Conservation (phyloP, 2,797 vertebrate genomes). For the Potorous gilbertii region DNA sequence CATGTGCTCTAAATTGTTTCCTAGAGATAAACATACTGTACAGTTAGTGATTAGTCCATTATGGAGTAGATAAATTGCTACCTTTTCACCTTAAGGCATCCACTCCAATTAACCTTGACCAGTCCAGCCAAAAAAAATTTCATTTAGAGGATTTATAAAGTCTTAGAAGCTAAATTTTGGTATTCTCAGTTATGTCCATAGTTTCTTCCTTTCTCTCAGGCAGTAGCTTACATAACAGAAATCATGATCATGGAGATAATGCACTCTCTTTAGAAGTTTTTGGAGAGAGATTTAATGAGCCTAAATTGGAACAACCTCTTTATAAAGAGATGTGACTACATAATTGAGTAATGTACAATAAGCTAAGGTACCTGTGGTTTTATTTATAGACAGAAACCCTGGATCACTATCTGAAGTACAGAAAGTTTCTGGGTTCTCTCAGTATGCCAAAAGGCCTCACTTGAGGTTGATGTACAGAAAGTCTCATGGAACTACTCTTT, state of each 20-base stretch:
- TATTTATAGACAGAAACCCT: not conserved
- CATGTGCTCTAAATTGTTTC: conserved; percentile 41
- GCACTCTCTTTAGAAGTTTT: conserved; percentile 27
- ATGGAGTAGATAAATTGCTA: conserved; percentile 35
- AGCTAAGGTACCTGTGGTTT: conserved; percentile 8
- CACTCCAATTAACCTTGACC: conserved; percentile 64
- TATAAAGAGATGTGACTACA: not conserved
- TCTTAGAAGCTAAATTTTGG: conserved; percentile 62
- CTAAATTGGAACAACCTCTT: conserved; percentile 18
- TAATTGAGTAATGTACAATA: conserved; percentile 3
- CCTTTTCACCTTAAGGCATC: conserved; percentile 47
- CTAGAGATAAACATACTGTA: conserved; percentile 59
- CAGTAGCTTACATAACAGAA: conserved; percentile 41
- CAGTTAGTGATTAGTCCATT: conserved; percentile 46
- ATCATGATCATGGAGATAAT: conserved; percentile 5
- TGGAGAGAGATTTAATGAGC: conserved; percentile 7
- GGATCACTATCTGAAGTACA: not conserved
- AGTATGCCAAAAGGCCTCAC: not conserved
- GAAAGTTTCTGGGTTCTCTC: not conserved
- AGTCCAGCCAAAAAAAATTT: conserved; percentile 63
- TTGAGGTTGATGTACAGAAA: not conserved
- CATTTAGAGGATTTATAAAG: conserved; percentile 55
- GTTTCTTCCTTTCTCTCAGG: conserved; percentile 45
- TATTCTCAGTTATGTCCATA: not conserved
- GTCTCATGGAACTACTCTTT: not conserved